Conservation (phyloP, 2,888 invertebrate species). For the Peribatodes rhomboidaria region DNA sequence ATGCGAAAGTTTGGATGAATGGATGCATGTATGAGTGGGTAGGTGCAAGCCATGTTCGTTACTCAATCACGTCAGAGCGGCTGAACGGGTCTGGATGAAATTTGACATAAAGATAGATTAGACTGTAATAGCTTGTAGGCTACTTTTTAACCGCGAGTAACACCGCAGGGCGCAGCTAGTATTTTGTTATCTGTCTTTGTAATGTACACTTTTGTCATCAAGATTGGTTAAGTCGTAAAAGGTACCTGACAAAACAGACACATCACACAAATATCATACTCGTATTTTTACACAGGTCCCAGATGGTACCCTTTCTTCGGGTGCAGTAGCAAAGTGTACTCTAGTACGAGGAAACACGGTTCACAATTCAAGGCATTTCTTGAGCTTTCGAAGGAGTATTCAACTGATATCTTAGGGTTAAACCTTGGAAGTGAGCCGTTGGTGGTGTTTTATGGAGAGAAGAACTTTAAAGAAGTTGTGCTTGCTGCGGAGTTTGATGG, state of each 20-base stretch:
- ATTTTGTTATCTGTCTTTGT: no score
- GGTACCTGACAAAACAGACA: not conserved
- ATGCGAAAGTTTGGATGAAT: no score
- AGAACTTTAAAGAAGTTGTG: constrained; percentile 83
- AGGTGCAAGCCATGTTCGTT: no score
- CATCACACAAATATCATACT: not conserved
- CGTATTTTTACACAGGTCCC: constrained; percentile 29
- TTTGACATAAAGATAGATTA: no score
- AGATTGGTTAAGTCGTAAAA: not conserved
- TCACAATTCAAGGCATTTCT: constrained; percentile 83
- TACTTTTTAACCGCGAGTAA: no score
- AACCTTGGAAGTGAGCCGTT: constrained; percentile 84
- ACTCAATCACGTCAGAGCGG: no score
- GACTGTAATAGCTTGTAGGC: no score
- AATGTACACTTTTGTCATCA: no score
- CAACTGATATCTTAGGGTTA: constrained; percentile 85
- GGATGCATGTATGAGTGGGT: no score
- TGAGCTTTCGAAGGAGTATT: constrained; percentile 74
- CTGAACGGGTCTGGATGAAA: no score
- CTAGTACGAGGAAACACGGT: constrained; percentile 35
- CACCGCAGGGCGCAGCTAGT: not conserved
- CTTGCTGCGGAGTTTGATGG: constrained; percentile 86
- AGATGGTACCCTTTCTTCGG: constrained; percentile 41
- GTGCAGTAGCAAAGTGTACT: constrained; percentile 25
- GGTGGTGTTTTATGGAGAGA: constrained; percentile 83